Conservation (phyloP, 2,797 vertebrate species). For the Orientallactaga sibirica region DNA sequence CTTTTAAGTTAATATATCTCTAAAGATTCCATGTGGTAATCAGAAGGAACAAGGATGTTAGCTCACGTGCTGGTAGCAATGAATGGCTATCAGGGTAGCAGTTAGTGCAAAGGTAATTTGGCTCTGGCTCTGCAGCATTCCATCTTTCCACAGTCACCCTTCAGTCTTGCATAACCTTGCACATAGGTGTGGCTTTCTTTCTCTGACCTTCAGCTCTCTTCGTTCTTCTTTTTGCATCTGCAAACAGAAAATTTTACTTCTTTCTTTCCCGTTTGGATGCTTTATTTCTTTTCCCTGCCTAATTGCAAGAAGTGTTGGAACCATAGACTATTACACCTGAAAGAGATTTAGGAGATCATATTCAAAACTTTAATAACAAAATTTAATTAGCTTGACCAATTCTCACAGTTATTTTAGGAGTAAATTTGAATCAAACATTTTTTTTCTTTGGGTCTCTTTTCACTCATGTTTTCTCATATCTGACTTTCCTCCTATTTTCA, state of each 20-base stretch:
- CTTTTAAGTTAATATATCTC: background rate
- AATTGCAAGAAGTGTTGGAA: background rate
- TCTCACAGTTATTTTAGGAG: background rate
- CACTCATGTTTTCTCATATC: conserved; percentile 31
- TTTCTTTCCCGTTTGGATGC: background rate
- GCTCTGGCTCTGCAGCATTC: background rate
- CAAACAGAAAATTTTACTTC: background rate
- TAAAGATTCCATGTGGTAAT: background rate
- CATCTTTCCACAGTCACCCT: background rate
- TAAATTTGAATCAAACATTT: background rate
- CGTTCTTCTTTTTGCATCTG: background rate
- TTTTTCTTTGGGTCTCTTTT: conserved; percentile 10
- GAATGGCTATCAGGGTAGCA: background rate
- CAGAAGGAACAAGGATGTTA: background rate
- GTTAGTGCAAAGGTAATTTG: background rate
- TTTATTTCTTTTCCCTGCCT: background rate
- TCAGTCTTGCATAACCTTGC: background rate
- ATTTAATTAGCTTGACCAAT: conserved; percentile 29
- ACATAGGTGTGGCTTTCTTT: background rate
- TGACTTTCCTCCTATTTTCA: background rate
- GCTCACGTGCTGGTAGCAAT: background rate
- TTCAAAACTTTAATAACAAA: conserved; percentile 12
- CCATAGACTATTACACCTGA: conserved; percentile 36
- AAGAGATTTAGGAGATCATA: conserved; percentile 9
- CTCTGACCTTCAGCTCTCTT: background rate